Base-by-base conservation (phyloP, 2,113 vertebrate species). In the Psittacara wagleri region DNA sequence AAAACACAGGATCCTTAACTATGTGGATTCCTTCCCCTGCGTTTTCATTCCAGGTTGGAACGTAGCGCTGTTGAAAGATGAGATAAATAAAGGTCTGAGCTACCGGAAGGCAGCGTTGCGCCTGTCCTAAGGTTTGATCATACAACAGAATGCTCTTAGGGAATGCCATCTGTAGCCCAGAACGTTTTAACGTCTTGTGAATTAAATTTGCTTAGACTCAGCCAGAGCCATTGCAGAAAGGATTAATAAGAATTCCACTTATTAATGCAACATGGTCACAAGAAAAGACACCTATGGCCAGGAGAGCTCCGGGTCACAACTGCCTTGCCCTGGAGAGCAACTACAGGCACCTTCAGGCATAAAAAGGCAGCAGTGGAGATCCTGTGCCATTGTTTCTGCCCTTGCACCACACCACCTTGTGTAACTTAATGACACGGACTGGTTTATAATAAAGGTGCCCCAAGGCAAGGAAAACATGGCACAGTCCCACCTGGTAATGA, bases 381-480 rank as follows among this genome's bases (percentile, higher is more conserved):
- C 12, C 15, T 9, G 6, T 7, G 18, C 63, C 10, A 1, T 7
- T 44, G 17, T 0, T 72, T 68, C 33, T 20, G 7, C 43, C 39
- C 33, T 54, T 22, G 41, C 51, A 8, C 31, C 11, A 4, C 27
- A 48, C 11, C 55, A 10, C 57, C 66, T 91, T 59, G 72, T 1
- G 1, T 16, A 91, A 92, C 35, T 33, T 25, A 6, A 11, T 0
- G 0, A 11, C 2, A 1, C 39, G 48, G 44, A 25, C 17, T 61
- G 17, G 28, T 13, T 62, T 6, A 11, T 13, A 6, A 9, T 1
- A 3, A 37, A 31, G 37, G 33, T 19, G 62, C 74, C 91, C 39
- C 22, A 7, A 0, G 5, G 89, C 77, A 57, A 79, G 55, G 89
- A 48, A 64, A 91, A 75, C 48, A 44, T 44, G 66, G 18, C 33